Evolutionary conservation across 2,113 vertebrate species (phyloP), one percentile per base, ranked within the genome.

Genomic region (Equus quagga): DNA sequence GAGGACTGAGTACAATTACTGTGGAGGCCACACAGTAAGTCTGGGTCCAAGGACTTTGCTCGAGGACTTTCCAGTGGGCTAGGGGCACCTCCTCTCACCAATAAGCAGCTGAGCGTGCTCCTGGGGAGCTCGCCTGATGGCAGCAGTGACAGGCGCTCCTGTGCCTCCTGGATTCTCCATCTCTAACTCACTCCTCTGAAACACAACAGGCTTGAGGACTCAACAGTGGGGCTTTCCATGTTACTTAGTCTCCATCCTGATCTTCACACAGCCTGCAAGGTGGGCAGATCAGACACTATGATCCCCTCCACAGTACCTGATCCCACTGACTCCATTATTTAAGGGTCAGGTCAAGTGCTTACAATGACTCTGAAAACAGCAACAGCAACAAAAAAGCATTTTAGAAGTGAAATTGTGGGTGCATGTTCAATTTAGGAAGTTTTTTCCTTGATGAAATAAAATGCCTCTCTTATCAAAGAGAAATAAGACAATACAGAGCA

Each of bases 341-440:
- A 70, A 94, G n/a, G 46, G 46, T 62, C 91, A 88, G 28, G 75
- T 58, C 65, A 95, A 88, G n/a, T 18, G 56, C 41, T 95, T 79
- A 56, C n/a, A 64, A 41, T 72, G 33, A 89, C 67, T 90, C 76
- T 23, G 3, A 92, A 96, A 95, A 87, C 0, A 24, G 18, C 51
- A 62, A 54, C 21, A 28, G 58, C 5, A 62, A 41, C 23, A 62
- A 56, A 62, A 73, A 95, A 26, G 51, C n/a, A 88, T 31, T 81
- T 67, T 7, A 80, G 83, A 82, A 54, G 41, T 51, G 8, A 85
- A 85, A 94, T 26, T 23, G 18, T 62, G 2, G 36, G 49, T 41
- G 19, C 2, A 18, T 70, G 21, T 46, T 85, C 64, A 96, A 31
- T n/a, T 64, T 67, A 49, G 75, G 41, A 95, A 82, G 51, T n/a